phyloP scores from a whole-genome alignment of 2,113 vertebrate species.

The Pomatorhinus ruficollis region DNA sequence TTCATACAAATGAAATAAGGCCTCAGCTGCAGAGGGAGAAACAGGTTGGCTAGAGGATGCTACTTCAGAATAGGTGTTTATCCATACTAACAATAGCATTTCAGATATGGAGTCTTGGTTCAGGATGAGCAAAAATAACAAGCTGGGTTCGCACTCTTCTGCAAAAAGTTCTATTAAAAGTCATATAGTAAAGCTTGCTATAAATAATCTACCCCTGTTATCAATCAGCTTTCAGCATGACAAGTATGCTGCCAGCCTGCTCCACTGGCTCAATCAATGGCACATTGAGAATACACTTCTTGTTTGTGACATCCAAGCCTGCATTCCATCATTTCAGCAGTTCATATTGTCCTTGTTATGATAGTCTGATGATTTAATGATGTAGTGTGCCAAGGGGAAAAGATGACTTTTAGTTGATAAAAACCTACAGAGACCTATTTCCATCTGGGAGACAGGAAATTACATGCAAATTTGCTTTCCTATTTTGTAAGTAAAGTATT shows the following conservation, averaged over 20 bases:
- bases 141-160: neutral
- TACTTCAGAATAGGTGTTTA: neutral
- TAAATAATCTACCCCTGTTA: constrained; percentile 41
- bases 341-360: constrained; percentile 25
- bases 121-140: neutral
- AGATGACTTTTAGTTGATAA: constrained; percentile 13
- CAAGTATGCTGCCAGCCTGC: neutral
- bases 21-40: neutral
- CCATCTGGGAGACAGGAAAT: neutral
- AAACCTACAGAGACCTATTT: neutral
- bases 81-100: neutral
- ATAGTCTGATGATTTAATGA: constrained; percentile 56
- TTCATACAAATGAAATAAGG: neutral
- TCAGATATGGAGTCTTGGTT: neutral
- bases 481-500: neutral
- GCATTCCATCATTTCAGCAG: constrained; percentile 43
- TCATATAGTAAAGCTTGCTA: neutral
- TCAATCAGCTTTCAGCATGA: constrained; percentile 19
- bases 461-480: neutral
- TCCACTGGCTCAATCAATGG: constrained; percentile 2
- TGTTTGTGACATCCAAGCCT: constrained; percentile 18
- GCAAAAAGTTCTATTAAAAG: constrained; percentile 9
- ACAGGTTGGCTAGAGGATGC: neutral
- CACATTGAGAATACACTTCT: constrained; percentile 23
- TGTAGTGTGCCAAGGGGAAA: neutral